Evolutionary conservation across 2,113 vertebrate species (phyloP), one percentile per base, ranked within the genome.

Genomic region (Promerops cafer): DNA sequence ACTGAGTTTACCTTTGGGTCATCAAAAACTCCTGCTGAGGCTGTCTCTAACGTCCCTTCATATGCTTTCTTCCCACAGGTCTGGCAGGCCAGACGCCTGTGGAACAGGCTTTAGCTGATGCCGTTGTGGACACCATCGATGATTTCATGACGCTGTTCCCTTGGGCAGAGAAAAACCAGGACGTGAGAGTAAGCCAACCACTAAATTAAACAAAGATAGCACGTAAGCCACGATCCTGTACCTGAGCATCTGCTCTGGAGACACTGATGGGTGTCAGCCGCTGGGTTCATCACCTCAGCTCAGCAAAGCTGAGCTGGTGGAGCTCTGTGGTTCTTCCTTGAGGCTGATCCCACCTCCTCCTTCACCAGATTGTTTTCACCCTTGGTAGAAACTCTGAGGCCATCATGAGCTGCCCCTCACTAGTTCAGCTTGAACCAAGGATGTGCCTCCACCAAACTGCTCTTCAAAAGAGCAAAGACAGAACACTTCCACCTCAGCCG

Each of bases 121-220:
- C 98, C 22, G 45, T 98, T 14, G 98, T 98, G 92, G 98, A 98
- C 90, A 98, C 98, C 18, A 59, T 98, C 6, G 98, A 98, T 10
- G 98, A 98, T 42, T 98, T 98, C 97, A 97, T 98, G 94, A 95
- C 95, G 0, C 65, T 88, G 22, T 98, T 98, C 74, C 98, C 98
- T 18, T 98, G 98, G 98, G 95, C 93, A n/a, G 98, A 98, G 92
- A 96, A 95, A 87, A 97, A 97, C 24, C 95, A 98, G 86, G 96
- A 96, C 0, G 44, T 96, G 47, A 98, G 97, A 88, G 98, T 98
- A 98, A 98, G 81, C 33, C 45, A 60, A 74, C 50, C 26, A 26
- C 27, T 66, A 44, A 49, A 69, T 96, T 78, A 56, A 93, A 66
- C 20, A 47, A 70, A 75, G 26, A 44, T 8, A 70, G 21, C 21